phyloP scores from a whole-genome alignment of 2,797 vertebrate species.

The Pitangus sulphuratus region DNA sequence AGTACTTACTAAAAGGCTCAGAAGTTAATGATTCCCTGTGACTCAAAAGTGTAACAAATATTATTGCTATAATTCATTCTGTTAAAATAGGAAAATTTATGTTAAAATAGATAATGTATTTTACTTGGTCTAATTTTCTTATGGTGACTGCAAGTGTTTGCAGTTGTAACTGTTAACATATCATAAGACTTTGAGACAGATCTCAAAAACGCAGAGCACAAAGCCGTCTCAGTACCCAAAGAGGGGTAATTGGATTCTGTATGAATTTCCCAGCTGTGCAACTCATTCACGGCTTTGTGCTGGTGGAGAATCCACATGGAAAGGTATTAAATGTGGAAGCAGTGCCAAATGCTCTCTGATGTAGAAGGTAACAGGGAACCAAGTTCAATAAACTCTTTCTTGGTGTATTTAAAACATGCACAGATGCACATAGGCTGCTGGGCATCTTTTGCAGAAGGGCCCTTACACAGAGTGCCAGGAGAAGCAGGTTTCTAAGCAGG shows the following conservation, averaged over 20 bases:
- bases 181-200: background rate
- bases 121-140: background rate
- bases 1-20: background rate
- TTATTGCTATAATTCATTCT: background rate
- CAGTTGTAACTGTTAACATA: background rate
- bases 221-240: background rate
- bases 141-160: background rate
- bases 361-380: background rate
- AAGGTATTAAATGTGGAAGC: background rate
- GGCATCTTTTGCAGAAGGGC: background rate
- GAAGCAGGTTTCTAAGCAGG: background rate
- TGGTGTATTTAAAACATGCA: background rate
- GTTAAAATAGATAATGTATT: background rate
- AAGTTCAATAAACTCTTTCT: background rate
- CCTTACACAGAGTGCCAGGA: background rate
- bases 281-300: background rate
- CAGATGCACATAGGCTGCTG: rapidly evolving
- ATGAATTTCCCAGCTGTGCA: background rate
- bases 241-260: background rate
- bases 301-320: background rate
- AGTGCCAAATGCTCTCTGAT: background rate
- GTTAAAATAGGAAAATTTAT: background rate
- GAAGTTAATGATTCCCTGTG: background rate
- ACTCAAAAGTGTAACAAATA: background rate
- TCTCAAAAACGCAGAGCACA: background rate